These are phyloP conservation scores for Xyrichtys novacula DNA, from an alignment of 2,797 vertebrate genomes.

Conservation along the genomic window DNA sequence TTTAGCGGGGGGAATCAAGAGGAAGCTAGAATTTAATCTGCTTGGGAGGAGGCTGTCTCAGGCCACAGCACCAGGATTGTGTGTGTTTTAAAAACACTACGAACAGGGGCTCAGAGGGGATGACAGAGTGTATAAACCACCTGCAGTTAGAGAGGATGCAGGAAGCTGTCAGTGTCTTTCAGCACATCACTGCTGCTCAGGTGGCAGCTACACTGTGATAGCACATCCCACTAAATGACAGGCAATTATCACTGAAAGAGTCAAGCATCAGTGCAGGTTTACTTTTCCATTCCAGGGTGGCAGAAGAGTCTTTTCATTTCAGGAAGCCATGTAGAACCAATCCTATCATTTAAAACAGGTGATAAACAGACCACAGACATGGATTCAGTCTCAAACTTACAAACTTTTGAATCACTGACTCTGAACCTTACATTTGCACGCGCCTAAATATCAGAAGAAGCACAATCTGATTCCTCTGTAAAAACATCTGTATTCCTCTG, in stretches of 20 bases:
- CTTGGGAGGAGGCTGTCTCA: slow-evolving; percentile 6
- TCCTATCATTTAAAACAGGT: slow-evolving; percentile 2
- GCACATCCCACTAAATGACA: slow-evolving; percentile 78
- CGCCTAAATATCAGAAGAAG: no score
- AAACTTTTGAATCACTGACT: background rate
- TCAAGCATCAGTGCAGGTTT: slow-evolving; percentile 27
- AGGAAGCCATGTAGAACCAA: background rate
- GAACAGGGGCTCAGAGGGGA: slow-evolving; percentile 79
- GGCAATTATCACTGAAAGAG: slow-evolving; percentile 46
- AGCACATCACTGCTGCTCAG: slow-evolving; percentile 85
- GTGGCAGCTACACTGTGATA: slow-evolving; percentile 80
- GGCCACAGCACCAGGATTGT: slow-evolving; percentile 25
- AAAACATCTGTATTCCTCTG: no score
- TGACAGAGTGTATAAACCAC: slow-evolving; percentile 87
- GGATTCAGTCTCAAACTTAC: background rate
- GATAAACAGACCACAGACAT: background rate
- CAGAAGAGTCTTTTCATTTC: background rate
- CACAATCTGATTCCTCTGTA: no score
- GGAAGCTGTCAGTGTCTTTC: slow-evolving; percentile 86
- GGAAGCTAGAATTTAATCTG: slow-evolving; percentile 49
- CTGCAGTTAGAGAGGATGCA: slow-evolving; percentile 86
- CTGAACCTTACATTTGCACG: no score
- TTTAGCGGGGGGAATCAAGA: slow-evolving; percentile 39
- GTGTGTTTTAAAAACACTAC: slow-evolving; percentile 68
- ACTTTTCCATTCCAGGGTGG: slow-evolving; percentile 23